Evolutionary conservation across 1,140 invertebrate genomes (phyloP).

Genomic region (Saxidomus purpurata): DNA sequence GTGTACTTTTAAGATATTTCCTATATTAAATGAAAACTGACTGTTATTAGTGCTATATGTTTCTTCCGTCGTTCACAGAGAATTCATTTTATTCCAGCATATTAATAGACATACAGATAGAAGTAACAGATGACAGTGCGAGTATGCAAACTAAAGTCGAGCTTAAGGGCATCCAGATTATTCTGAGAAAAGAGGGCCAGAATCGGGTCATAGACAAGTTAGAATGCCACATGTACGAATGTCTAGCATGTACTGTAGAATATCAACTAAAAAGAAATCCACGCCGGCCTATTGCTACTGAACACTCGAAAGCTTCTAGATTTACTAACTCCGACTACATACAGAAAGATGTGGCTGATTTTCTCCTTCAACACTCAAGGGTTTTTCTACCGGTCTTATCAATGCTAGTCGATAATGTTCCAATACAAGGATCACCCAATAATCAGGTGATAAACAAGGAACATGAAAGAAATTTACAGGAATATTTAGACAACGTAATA

Average conservation of each 20-base stretch:
- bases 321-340: not conserved
- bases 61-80: no score
- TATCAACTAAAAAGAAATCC: no score
- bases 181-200: not conserved
- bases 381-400: not conserved
- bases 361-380: not conserved
- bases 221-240: not conserved
- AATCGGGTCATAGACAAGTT: not conserved
- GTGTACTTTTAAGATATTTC: no score
- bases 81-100: no score
- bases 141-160: not conserved
- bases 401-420: not conserved
- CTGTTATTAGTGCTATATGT: no score
- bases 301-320: no score
- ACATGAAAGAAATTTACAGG: not conserved
- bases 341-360: not conserved
- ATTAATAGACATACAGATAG: no score
- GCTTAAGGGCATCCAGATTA: not conserved
- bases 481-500: not conserved
- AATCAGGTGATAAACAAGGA: not conserved
- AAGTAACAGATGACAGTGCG: not conserved
- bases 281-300: no score
- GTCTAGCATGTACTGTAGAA: not conserved
- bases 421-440: not conserved
- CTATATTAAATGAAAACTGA: no score